Base-by-base conservation (phyloP, 2,888 invertebrate genomes). In the Troglohyphantes excavatus region DNA sequence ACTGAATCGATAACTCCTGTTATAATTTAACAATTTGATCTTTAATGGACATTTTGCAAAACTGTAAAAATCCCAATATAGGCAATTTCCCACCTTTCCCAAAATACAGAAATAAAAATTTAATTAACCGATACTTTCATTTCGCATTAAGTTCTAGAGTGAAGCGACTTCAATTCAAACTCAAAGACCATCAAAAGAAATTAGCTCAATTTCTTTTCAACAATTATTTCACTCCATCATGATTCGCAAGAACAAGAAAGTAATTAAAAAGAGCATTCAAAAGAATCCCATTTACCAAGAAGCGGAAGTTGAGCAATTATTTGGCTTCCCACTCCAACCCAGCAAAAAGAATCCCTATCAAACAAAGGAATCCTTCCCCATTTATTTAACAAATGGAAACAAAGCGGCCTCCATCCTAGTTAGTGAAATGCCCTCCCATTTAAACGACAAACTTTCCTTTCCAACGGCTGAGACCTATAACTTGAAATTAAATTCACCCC, bases 401-500 rank as follows among this genome's bases (percentile, higher is more conserved):
- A 86, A 86, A 68, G 78, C n/a, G 76, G 43, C 67, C 68, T 68
- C 26, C 53, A 5, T 33, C 43, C 33, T 29, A 78, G 68, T 76
- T 68, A 85, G 85, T 68, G 59, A 86, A 68, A 86, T 78, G 68
- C n/a, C 39, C 27, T 23, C 59, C 65, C 21, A 70, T 82, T 86
- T 86, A 68, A 86, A 68, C 68, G 68, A 65, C 75, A 83, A 83
- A 83, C 67, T 75, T 76, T 85, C 11, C 75, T 33, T 46, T 17
- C 70, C 53, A 82, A 78, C 65, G 75, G 76, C 76, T 76, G 75
- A 68, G 76, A 86, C 85, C 85, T 78, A 76, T 76, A 86, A 86
- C 85, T 86, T 86, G 85, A 86, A 86, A 86, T 78, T 76, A 86
- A 86, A 86, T 86, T 86, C 76, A 67, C 76, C 68, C 76, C 85